Percentiles rank a stretch among this genome's conserved stretches.
phyloP scores from a whole-genome alignment of 2,797 vertebrate genomes.

The Todus mexicanus region DNA sequence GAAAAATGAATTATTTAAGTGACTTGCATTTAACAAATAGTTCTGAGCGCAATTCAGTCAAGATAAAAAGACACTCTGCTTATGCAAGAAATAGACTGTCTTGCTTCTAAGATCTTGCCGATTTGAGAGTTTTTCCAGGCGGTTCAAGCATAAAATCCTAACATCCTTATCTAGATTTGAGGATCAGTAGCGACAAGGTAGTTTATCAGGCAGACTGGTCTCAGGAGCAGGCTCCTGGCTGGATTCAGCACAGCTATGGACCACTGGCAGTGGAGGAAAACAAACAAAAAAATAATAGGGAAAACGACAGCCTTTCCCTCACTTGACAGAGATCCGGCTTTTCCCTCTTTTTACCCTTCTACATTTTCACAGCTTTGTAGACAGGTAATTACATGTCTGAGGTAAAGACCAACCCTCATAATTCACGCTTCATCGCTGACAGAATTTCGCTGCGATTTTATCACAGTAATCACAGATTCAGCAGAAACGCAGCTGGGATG shows the following conservation, averaged over 20 bases:
- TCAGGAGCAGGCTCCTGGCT: neutral
- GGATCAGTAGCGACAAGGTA: neutral
- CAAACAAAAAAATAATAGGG: neutral
- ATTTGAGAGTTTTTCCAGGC: neutral
- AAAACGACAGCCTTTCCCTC: conserved; percentile 35
- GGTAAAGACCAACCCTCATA: neutral
- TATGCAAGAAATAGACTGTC: neutral
- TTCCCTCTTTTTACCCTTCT: neutral
- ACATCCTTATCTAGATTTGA: neutral
- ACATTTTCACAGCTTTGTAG: conserved; percentile 21
- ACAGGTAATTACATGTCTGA: conserved; percentile 62
- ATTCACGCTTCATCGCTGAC: conserved; percentile 20
- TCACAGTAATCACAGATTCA: neutral
- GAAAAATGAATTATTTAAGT: conserved; percentile 29
- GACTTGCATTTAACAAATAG: conserved; percentile 9
- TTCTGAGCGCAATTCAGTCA: neutral
- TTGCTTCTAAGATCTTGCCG: neutral
- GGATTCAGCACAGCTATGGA: neutral
- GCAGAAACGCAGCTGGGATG: neutral
- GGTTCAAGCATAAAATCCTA: neutral
- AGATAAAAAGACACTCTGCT: neutral
- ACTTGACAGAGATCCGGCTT: conserved; percentile 35
- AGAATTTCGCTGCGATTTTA: neutral
- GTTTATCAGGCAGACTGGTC: neutral
- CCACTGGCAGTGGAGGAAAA: neutral